Conservation (phyloP, 2,888 invertebrate species). For the Leptinotarsa haldemani region DNA sequence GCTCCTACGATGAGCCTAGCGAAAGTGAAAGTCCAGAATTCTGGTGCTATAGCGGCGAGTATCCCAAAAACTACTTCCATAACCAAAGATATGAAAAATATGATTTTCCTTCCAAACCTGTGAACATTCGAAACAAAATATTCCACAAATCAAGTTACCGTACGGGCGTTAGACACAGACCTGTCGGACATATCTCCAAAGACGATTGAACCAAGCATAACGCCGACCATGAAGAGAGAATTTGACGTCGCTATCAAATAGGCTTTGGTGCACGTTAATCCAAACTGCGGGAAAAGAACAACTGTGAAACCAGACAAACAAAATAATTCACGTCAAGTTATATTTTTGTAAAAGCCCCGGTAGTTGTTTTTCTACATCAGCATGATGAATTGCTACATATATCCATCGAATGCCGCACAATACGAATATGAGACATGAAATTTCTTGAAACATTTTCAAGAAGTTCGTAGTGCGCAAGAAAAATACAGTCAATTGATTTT, state of each 20-base stretch:
- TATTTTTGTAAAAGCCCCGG: too few relatives aligned
- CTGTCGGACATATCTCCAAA: slow-evolving; percentile 80
- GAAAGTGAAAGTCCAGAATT: slow-evolving; percentile 75
- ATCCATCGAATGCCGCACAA: too few relatives aligned
- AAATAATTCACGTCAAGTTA: too few relatives aligned
- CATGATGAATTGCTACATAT: too few relatives aligned
- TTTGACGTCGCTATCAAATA: slow-evolving; percentile 76
- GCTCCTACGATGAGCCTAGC: slow-evolving; percentile 77
- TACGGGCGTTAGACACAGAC: slow-evolving; percentile 50
- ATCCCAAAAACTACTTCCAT: slow-evolving; percentile 77
- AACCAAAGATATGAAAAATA: slow-evolving; percentile 78
- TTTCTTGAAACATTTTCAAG: too few relatives aligned
- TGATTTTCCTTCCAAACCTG: slow-evolving; percentile 76
- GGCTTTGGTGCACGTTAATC: slow-evolving; percentile 75
- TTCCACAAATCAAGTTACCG: slow-evolving; percentile 26
- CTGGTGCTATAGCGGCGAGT: slow-evolving; percentile 75
- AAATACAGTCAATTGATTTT: too few relatives aligned
- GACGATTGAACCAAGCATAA: slow-evolving; percentile 77
- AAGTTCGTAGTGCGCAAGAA: too few relatives aligned
- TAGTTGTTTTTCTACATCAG: neutral
- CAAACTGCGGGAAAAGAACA: slow-evolving; percentile 68
- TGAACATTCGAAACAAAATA: slow-evolving; percentile 35
- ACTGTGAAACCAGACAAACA: neutral
- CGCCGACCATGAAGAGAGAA: slow-evolving; percentile 78
- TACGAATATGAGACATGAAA: too few relatives aligned